Evolutionary conservation across 2,113 vertebrate species (phyloP).

Genomic region (Ranitomeya imitator): DNA sequence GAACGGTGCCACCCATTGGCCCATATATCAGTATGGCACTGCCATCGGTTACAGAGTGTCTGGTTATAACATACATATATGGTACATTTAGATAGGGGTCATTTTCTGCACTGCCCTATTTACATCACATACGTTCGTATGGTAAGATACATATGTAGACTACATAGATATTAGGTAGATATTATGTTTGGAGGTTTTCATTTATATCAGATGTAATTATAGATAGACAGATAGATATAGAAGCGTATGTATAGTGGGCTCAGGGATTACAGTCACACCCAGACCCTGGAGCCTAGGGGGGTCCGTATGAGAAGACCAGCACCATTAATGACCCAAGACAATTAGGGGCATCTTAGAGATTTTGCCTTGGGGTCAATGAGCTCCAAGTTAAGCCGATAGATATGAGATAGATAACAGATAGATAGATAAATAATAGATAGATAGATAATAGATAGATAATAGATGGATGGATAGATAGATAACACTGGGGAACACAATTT

Average conservation of each 20-base stretch:
- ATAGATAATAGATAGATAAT: neutral
- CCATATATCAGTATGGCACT: constrained; percentile 74
- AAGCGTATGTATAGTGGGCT: neutral
- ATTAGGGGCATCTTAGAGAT: no score
- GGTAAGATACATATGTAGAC: neutral
- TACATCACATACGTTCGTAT: neutral
- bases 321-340: no score
- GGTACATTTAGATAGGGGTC: constrained; percentile 73
- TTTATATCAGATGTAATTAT: neutral
- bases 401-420: neutral
- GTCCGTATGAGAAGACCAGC: no score
- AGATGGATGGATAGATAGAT: no score
- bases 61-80: constrained; percentile 69
- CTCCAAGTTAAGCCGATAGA: neutral
- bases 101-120: constrained; percentile 69
- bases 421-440: constrained; percentile 6
- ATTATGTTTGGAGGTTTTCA: no score
- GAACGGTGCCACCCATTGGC: constrained; percentile 66
- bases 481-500: no score
- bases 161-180: no score
- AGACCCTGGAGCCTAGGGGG: no score
- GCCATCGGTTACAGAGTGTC: constrained; percentile 72
- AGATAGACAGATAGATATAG: neutral
- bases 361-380: no score
- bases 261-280: no score